Evolutionary conservation across 2,113 vertebrate genomes (phyloP), one percentile per base, ranked within the genome.

Genomic region (Lonchura striata): DNA sequence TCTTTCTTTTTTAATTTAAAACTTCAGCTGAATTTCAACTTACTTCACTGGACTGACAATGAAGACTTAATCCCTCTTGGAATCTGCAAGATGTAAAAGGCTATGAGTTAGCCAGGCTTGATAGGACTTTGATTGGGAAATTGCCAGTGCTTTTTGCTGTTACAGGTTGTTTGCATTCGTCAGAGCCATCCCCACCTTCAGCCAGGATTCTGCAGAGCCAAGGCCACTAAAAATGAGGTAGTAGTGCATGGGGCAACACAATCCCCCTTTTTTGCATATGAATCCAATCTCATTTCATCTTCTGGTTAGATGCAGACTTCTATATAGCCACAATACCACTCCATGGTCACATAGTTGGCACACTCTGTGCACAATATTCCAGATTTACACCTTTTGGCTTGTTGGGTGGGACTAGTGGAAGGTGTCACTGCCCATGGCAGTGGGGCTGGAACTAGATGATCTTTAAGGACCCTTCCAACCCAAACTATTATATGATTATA

Each of bases 31-130:
- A 95, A 93, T 96, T 95, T 95, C 93, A 90, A 83, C 82, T 94
- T 94, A 70, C 69, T 96, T 95, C 65, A 78, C 80, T 70, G 82
- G 86, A 79, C 88, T 92, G 88, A 95, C 92, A 96, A 93, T 92
- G 90, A 96, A 92, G 86, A 86, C 90, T 96, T 97, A 97, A 97
- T 95, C 94, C 92, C 65, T 81, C 76, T 63, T 90, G 96, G 96
- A 96, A 96, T 97, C 35, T 79, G 86, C 52, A 64, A 84, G 88
- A 93, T 57, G 88, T 79, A 71, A 92, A 96, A 88, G 77, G 82
- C 46, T 79, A 68, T 52, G 82, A 53, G 52, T n/a, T 83, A 83
- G 69, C 47, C 65, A 2, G 7, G 68, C 88, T 71, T 93, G 60
- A 69, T 47, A 85, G 71, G 68, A 37, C 33, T 54, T 50, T 44